Evolutionary conservation across 2,888 invertebrate genomes (phyloP).

Genomic region (Panzeria rudis): DNA sequence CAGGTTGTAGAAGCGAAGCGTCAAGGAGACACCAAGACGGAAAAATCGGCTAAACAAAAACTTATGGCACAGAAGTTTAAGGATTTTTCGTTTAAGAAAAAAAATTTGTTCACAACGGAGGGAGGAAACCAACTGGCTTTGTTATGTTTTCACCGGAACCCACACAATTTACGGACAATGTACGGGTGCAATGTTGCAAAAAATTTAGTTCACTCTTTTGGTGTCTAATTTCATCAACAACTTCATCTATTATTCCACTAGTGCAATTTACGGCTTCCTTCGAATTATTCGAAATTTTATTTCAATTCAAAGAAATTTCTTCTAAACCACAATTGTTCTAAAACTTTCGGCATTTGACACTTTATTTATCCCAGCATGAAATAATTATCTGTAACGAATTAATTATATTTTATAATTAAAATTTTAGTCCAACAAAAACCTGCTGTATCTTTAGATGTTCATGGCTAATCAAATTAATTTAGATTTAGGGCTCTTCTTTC

Average conservation of each 20-base stretch:
- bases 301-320: not conserved
- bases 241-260: not conserved
- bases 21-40: not conserved
- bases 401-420: conserved; percentile 4
- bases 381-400: conserved; percentile 17
- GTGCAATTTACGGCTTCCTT: not conserved
- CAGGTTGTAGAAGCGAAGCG: too few species aligned
- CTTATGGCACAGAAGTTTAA: not conserved
- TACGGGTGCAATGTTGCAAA: not conserved
- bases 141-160: too few species aligned
- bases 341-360: not conserved
- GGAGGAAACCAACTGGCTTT: too few species aligned
- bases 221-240: not conserved
- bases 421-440: not conserved
- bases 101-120: not conserved
- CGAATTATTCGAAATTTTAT: not conserved
- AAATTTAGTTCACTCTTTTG: not conserved
- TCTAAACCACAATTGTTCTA: too few species aligned
- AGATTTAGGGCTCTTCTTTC: conserved; percentile 27
- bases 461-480: conserved; percentile 54
- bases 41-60: not conserved
- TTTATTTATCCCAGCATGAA: not conserved
- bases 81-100: not conserved
- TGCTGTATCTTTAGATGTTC: conserved; percentile 1
- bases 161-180: too few species aligned